Percentiles rank a stretch among this genome's conserved stretches.
Conservation (phyloP, 2,888 invertebrate species). For the Altica lythri region DNA sequence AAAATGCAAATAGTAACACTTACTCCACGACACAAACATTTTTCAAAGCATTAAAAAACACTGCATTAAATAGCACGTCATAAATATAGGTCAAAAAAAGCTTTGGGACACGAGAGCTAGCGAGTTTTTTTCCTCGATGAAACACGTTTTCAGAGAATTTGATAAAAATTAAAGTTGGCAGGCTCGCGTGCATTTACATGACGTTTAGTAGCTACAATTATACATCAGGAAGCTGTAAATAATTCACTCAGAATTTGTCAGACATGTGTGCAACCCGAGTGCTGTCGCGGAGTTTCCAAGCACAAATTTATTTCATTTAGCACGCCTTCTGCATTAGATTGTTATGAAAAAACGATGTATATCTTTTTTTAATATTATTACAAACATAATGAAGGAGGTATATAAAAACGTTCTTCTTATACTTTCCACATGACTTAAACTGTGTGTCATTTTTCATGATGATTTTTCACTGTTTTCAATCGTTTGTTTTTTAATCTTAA, state of each 20-base stretch:
- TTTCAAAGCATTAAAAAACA: too few relatives aligned
- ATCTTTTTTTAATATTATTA: too few relatives aligned
- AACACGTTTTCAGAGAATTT: slow-evolving; percentile 42
- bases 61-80: too few relatives aligned
- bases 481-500: too few relatives aligned
- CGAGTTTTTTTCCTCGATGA: slow-evolving; percentile 11
- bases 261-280: slow-evolving; percentile 6
- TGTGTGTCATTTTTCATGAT: too few relatives aligned
- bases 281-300: background rate
- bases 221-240: slow-evolving; percentile 51
- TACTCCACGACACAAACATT: too few relatives aligned
- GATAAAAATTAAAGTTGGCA: slow-evolving; percentile 51
- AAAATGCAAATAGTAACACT: too few relatives aligned
- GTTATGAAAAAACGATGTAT: background rate
- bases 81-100: slow-evolving; percentile 20
- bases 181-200: slow-evolving; percentile 49
- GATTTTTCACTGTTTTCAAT: too few relatives aligned
- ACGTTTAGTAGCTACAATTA: slow-evolving; percentile 51
- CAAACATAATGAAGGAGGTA: too few relatives aligned
- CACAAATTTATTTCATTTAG: slow-evolving; percentile 8
- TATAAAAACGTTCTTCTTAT: too few relatives aligned
- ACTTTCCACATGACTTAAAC: too few relatives aligned
- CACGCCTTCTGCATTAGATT: slow-evolving; percentile 14
- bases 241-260: slow-evolving; percentile 46
- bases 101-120: slow-evolving; percentile 6